Conservation (phyloP, 2,797 vertebrate genomes). For the Diglossa cyanea region DNA sequence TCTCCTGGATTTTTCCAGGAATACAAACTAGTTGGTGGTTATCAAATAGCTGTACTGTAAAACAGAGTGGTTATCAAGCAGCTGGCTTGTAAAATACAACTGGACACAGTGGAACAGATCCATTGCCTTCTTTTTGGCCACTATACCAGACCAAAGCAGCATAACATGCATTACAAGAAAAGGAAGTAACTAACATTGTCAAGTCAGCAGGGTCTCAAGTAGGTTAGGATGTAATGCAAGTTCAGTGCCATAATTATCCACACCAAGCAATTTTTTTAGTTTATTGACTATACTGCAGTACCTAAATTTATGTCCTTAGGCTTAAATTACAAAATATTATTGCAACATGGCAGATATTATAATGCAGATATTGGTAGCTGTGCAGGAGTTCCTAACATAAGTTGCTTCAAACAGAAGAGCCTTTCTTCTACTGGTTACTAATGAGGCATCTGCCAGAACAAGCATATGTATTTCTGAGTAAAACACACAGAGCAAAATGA, state of each 20-base stretch:
- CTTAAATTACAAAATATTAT: slow-evolving; percentile 40
- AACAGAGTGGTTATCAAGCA: neutral
- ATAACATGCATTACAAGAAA: neutral
- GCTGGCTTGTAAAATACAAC: neutral
- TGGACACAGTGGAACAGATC: neutral
- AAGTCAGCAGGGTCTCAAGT: slow-evolving; percentile 46
- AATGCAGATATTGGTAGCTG: neutral
- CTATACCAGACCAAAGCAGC: neutral
- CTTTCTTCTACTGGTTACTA: neutral
- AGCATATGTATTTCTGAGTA: neutral
- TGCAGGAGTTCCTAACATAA: neutral
- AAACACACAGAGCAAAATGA: neutral
- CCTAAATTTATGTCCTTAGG: slow-evolving; percentile 1
- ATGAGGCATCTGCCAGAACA: neutral
- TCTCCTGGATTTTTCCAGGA: neutral
- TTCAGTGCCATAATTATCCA: slow-evolving; percentile 45
- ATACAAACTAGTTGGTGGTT: neutral
- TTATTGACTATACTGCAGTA: slow-evolving; percentile 43
- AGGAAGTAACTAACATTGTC: slow-evolving; percentile 28
- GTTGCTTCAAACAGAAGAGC: neutral
- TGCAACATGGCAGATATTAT: neutral
- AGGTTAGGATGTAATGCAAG: slow-evolving; percentile 39
- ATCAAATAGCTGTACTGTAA: neutral
- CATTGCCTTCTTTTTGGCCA: neutral
- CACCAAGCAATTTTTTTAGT: slow-evolving; percentile 45